A percentile compares a stretch with the other conserved stretches of the same genome.
phyloP scores from a whole-genome alignment of 1,140 invertebrate species.

The Macrosteles quadrilineatus region DNA sequence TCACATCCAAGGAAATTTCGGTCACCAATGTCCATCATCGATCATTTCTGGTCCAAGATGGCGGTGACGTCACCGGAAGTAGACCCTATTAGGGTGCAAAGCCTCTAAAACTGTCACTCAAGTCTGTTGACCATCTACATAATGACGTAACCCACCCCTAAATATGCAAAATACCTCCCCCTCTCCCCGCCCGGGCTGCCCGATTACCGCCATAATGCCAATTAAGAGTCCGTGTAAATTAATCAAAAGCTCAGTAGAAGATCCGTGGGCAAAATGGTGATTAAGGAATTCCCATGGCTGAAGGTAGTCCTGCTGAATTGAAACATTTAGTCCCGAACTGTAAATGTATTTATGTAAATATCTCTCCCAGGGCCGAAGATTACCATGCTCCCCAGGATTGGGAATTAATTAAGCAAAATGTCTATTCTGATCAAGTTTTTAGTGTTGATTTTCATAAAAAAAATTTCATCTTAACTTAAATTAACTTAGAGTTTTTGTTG shows the following conservation, averaged over 20 bases:
- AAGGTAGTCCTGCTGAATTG: neutral
- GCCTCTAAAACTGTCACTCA: slow-evolving; percentile 29
- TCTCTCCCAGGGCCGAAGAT: neutral
- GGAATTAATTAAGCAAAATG: no score
- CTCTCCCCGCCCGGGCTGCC: neutral
- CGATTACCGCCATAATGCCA: slow-evolving; percentile 12
- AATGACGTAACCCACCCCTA: slow-evolving; percentile 19
- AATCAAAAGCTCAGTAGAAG: neutral
- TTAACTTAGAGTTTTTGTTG: no score
- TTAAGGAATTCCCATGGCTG: slow-evolving; percentile 5
- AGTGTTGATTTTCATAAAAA: no score
- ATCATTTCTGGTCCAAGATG: slow-evolving; percentile 2
- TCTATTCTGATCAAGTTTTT: no score
- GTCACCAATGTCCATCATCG: neutral
- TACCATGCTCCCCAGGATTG: no score
- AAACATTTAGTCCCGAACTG: slow-evolving; percentile 7
- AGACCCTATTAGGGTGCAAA: slow-evolving; percentile 24
- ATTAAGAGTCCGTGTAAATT: slow-evolving; percentile 12
- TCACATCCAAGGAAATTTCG: no score
- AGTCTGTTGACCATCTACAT: slow-evolving; percentile 26
- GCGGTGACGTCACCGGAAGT: slow-evolving; percentile 12
- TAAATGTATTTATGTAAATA: slow-evolving; percentile 9
- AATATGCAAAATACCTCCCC: slow-evolving; percentile 18
- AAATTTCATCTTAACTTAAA: no score
- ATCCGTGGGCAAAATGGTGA: slow-evolving; percentile 8